Evolutionary conservation across 1,140 invertebrate species (phyloP), one percentile per base, ranked within the genome.

Genomic region (Apis florea): DNA sequence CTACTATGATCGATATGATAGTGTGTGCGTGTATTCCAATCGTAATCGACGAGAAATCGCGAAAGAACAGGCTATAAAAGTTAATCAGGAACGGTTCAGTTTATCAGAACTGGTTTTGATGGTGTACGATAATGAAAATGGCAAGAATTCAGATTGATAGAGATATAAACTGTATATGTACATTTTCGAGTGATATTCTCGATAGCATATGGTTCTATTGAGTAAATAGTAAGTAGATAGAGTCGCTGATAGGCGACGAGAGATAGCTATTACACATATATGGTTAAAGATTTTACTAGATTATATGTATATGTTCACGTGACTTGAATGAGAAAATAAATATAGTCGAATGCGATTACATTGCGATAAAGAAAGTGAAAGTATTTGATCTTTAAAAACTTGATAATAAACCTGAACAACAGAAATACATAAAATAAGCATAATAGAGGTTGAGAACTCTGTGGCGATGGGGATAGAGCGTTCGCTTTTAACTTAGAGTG

Each of bases 61-160:
- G 19, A 21, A n/a, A 21, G 19, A 67, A 66, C 12, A 40, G 31
- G 13, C 26, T 8, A 21, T 9, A 31, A 59, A 54, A 74, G 56
- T 83, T 83, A 67, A 64, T 72, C 26, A 54, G 70, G 10, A 75
- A 68, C 12, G 47, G 2, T 70, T 73, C 26, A 66, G 40, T 21
- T 75, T 26, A 31, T 63, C 51, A 47, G n/a, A 26, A 15, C 47
- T 40, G 40, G 64, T n/a, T 68, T 49, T 6, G 70, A 73, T 69
- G 78, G 31, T 24, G 70, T 49, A 54, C 31, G 69, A 80, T 63
- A 75, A 61, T 9, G 19, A 71, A 54, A 54, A 61, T 24, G 49
- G 53, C 54, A 47, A 11, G 49, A 66, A 40, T 53, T 24, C 15
- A 61, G 58, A 21, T 74, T 31, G 70, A 69, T 49, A 12, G 56